Evolutionary conservation across 2,797 vertebrate species (phyloP), one percentile per base, ranked within the genome.

Genomic region (Oophaga sylvatica): DNA sequence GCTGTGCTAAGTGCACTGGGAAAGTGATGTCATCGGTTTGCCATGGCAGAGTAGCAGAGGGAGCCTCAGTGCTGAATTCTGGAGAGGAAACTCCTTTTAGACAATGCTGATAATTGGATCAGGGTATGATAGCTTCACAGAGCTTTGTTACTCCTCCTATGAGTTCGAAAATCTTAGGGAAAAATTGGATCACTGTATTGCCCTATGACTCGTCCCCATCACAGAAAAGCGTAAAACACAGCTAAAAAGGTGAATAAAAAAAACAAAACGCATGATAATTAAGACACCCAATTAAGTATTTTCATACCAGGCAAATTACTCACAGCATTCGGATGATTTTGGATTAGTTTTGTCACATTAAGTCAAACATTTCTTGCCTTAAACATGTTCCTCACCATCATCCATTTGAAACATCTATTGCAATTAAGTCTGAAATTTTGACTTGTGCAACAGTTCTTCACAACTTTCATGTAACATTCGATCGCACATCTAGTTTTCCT

Each of bases 371-470:
- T n/a, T 75, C 48, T 68, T 89, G 26, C 78, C 77, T 59, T 84
- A 81, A 85, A 81, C 79, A 89, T 81, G 41, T 82, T 75, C 78
- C 82, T 81, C 60, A 78, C 76, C 82, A 60, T 76, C 45, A n/a
- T 20, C 87, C 41, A 85, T 88, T 75, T 77, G 45, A 82, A 81
- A 19, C 79, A 60, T 81, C 78, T 82, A 26, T 15, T 26, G 68
- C 48, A 89, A 89, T 89, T 89, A 89, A 62, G 83, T 77, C 63
- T 89, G 77, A 57, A 62, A 82, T 78, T 85, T 83, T 79, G 82
- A 45, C 79, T 48, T 12, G 67, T 60, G 65, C 70, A 76, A 79
- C 80, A 83, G 75, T 84, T 73, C 78, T 80, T 88, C 77, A 53
- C 65, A 81, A 88, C 87, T 81, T 88, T 88, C 78, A 85, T 88